phyloP scores from a whole-genome alignment of 2,113 vertebrate species.

The Ceuthmochares aereus region DNA sequence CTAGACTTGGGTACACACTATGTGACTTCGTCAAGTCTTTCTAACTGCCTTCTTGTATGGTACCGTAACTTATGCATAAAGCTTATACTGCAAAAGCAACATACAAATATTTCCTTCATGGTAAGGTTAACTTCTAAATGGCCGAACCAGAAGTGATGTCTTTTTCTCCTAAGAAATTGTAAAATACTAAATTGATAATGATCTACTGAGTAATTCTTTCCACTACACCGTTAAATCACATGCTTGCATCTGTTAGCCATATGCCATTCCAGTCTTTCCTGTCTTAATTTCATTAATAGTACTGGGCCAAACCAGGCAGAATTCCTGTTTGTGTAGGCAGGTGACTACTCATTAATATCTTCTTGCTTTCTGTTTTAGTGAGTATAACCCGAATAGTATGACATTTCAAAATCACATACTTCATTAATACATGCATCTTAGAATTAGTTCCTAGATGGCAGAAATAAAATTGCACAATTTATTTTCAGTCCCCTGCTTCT shows the following conservation, averaged over 20 bases:
- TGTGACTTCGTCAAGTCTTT: not conserved
- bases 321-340: constrained; percentile 65
- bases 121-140: not conserved
- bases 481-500: not conserved
- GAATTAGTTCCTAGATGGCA: not conserved
- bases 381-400: constrained; percentile 28
- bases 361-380: constrained; percentile 49
- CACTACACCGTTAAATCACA: constrained; percentile 51
- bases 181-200: constrained; percentile 25
- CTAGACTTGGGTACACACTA: not conserved
- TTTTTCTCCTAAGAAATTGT: constrained; percentile 15
- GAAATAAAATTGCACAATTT: not conserved
- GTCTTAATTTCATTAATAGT: constrained; percentile 54
- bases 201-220: constrained; percentile 58
- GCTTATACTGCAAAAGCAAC: not conserved
- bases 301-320: constrained; percentile 27
- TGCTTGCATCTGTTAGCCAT: constrained; percentile 61
- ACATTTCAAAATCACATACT: constrained; percentile 4
- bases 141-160: not conserved
- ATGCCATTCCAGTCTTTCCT: constrained; percentile 61
- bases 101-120: not conserved
- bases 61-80: not conserved
- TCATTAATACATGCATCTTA: not conserved
- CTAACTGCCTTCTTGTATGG: not conserved
- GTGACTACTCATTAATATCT: constrained; percentile 38